A percentile compares a stretch with the other conserved stretches of the same genome.
phyloP scores from a whole-genome alignment of 2,888 invertebrate genomes.

The Pecten maximus region DNA sequence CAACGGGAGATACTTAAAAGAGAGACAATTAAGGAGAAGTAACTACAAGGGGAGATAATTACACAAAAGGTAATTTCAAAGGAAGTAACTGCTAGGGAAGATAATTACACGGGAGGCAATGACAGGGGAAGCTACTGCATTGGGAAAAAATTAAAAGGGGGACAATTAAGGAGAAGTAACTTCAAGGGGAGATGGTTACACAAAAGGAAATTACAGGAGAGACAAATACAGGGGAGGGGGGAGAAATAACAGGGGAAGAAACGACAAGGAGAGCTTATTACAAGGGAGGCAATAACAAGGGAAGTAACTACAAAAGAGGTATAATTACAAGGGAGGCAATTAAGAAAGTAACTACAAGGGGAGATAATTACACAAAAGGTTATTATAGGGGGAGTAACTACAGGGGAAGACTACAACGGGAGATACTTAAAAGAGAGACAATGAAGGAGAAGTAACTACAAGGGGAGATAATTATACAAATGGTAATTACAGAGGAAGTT shows the following conservation, averaged over 20 bases:
- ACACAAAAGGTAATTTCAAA: background rate
- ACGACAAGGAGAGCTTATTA: no score
- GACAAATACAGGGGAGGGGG: background rate
- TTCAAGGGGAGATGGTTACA: background rate
- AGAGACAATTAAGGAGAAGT: background rate
- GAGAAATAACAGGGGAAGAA: no score
- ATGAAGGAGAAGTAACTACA: background rate
- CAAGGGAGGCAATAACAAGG: background rate
- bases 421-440: background rate
- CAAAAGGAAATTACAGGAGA: background rate
- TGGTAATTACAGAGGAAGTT: background rate
- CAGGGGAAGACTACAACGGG: background rate
- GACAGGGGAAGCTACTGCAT: background rate
- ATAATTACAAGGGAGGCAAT: background rate
- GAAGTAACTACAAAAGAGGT: background rate
- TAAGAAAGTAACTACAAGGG: background rate
- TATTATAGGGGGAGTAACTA: background rate
- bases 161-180: background rate
- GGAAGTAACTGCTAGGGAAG: background rate
- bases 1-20: background rate
- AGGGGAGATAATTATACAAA: background rate
- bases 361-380: background rate
- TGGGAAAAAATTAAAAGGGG: background rate
- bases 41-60: background rate
- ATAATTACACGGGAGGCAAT: background rate